Base-by-base conservation (phyloP, 2,888 invertebrate genomes). In the Harmothoe impar region DNA sequence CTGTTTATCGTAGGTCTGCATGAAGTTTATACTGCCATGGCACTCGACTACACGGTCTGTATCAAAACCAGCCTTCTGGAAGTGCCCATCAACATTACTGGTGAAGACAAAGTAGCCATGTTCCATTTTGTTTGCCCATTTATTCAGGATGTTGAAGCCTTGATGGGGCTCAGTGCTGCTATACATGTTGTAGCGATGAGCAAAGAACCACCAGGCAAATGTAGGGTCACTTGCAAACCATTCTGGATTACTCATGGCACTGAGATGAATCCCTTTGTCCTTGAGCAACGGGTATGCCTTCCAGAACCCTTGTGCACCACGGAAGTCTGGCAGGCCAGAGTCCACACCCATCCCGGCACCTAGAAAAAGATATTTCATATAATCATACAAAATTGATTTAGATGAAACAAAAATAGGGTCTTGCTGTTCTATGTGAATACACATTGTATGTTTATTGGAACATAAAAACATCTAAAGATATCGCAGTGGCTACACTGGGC, bases 31-130 rank as follows among this genome's bases (percentile, higher is more conserved):
- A 43, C 89, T 91, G 3, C 93, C 93, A 54, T 93, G 92, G 51
- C 92, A 91, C 84, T 93, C 93, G 0, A 91, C 52, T 12, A 92
- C 62, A 56, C 78, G n/a, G 52, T 91, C 90, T 56, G 89, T 68
- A 43, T 89, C 56, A 78, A 92, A 93, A 17, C 92, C 92, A n/a
- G 93, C 91, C 56, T 91, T 92, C 54, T 91, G 91, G 90, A 92
- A 93, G 62, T 93, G 93, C 17, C 93, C 92, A 89, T 93, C 93
- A 0, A 93, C 92, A 88, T 93, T 93, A 72, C 92, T 92, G 5
- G 93, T 93, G 81, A 91, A 93, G 12, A 91, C 90, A 88, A 93
- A 93, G 52, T 91, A 90, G 10, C 90, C 91, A 29, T 88, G 43
- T 0, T 90, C 89, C 91, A 91, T 91, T 17, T 54, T 56, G 20